A percentile compares a stretch with the other conserved stretches of the same genome.
Evolutionary conservation across 2,113 vertebrate genomes (phyloP).

Genomic region (Pycnonotus jocosus): DNA sequence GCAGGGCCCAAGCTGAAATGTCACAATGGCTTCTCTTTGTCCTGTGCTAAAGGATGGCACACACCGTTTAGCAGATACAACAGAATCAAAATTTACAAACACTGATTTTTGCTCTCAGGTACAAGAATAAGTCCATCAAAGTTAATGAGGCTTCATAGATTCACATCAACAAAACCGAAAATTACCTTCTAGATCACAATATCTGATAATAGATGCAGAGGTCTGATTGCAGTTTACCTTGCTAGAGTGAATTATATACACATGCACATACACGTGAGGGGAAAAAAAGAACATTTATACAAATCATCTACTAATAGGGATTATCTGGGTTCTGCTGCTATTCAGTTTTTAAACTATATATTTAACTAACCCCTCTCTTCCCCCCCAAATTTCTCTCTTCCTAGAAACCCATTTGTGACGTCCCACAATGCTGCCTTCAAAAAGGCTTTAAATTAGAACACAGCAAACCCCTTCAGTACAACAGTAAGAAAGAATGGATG

Average conservation of each 20-base stretch:
- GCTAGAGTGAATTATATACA: slow-evolving; percentile 8
- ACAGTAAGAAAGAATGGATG: slow-evolving; percentile 19
- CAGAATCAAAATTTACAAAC: neutral
- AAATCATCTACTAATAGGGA: slow-evolving; percentile 10
- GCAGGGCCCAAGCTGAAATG: neutral
- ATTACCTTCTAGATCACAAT: slow-evolving; percentile 35
- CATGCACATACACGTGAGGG: neutral
- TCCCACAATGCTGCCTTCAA: neutral
- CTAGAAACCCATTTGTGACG: slow-evolving; percentile 20
- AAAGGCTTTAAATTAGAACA: slow-evolving; percentile 25
- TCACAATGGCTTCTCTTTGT: neutral
- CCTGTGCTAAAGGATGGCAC: neutral
- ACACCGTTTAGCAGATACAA: neutral
- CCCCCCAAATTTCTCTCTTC: neutral
- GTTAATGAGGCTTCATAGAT: slow-evolving; percentile 31
- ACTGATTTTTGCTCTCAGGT: neutral
- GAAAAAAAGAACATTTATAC: neutral
- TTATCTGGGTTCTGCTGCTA: slow-evolving; percentile 33
- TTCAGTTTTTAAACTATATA: slow-evolving; percentile 17
- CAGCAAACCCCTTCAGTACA: slow-evolving; percentile 28
- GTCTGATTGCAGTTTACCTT: slow-evolving; percentile 25
- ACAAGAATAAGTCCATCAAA: slow-evolving; percentile 34
- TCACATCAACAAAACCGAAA: slow-evolving; percentile 43
- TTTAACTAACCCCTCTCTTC: slow-evolving; percentile 15
- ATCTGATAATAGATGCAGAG: slow-evolving; percentile 37